Conservation (phyloP, 2,113 vertebrate species). For the Mustela nigripes region DNA sequence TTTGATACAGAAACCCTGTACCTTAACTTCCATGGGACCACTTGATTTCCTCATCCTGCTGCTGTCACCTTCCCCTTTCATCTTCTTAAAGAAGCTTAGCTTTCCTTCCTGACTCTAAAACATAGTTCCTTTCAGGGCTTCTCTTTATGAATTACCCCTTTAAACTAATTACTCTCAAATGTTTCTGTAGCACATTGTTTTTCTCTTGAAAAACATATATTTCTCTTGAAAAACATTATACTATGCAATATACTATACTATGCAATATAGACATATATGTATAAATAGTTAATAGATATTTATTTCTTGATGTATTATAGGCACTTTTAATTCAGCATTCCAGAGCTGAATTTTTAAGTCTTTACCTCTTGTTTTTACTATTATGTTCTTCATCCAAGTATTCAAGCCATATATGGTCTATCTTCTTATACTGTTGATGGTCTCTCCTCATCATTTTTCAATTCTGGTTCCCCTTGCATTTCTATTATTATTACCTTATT, state of each 20-base stretch:
- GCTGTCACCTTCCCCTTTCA: not conserved
- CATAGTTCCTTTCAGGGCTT: not conserved
- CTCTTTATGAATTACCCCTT: not conserved
- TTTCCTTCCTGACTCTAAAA: not conserved
- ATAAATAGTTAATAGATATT: not conserved
- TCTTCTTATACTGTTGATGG: not conserved
- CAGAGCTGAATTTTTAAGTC: slow-evolving; percentile 10
- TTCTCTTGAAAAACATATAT: not conserved
- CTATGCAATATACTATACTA: not conserved
- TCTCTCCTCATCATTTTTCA: slow-evolving; percentile 32
- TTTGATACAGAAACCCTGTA: not conserved
- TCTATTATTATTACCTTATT: not conserved
- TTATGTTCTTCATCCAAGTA: not conserved
- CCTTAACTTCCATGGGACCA: not conserved
- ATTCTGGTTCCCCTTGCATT: not conserved
- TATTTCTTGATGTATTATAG: not conserved
- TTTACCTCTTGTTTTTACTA: not conserved
- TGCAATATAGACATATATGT: not conserved
- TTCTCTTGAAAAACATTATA: not conserved
- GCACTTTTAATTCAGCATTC: not conserved
- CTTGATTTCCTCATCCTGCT: not conserved
- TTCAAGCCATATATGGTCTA: not conserved
- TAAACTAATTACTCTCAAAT: not conserved
- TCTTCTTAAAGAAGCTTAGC: not conserved
- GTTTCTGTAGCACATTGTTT: not conserved